These are phyloP conservation scores for Todus mexicanus DNA, from an alignment of 2,797 vertebrate species.

Conservation along the genomic window DNA sequence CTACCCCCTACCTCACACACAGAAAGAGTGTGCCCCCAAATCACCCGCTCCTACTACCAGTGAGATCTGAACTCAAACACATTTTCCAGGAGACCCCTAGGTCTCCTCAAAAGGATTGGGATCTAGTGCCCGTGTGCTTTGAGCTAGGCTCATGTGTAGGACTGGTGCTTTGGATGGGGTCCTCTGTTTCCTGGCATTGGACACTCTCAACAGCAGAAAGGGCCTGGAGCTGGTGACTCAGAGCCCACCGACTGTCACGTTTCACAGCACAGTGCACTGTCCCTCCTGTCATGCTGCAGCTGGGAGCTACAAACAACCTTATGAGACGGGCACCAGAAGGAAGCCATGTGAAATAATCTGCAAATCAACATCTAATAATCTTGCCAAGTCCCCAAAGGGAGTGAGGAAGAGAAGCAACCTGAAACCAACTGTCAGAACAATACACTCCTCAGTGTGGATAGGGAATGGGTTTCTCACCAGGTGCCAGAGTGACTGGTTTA, in stretches of 20 bases:
- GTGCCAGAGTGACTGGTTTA: not conserved
- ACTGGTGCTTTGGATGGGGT: not conserved
- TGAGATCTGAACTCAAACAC: not conserved
- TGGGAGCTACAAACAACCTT: not conserved
- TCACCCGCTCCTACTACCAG: not conserved
- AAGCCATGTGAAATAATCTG: not conserved
- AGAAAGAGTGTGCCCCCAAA: not conserved
- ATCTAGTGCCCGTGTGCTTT: not conserved
- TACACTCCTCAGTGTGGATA: not conserved
- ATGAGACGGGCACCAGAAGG: not conserved
- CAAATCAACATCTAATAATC: not conserved
- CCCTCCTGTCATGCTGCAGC: not conserved
- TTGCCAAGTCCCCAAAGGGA: not conserved
- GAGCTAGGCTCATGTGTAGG: not conserved
- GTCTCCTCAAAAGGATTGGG: not conserved
- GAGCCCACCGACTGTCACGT: rapidly evolving
- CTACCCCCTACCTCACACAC: rapidly evolving
- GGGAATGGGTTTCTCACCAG: not conserved
- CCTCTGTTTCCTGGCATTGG: not conserved
- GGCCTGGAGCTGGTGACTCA: not conserved
- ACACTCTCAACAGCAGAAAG: not conserved
- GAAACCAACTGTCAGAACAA: constrained; percentile 29
- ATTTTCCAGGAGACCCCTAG: not conserved
- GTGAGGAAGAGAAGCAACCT: not conserved
- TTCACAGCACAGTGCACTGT: not conserved